Evolutionary conservation across 2,888 invertebrate genomes (phyloP).

Genomic region (Linyphia triangularis): DNA sequence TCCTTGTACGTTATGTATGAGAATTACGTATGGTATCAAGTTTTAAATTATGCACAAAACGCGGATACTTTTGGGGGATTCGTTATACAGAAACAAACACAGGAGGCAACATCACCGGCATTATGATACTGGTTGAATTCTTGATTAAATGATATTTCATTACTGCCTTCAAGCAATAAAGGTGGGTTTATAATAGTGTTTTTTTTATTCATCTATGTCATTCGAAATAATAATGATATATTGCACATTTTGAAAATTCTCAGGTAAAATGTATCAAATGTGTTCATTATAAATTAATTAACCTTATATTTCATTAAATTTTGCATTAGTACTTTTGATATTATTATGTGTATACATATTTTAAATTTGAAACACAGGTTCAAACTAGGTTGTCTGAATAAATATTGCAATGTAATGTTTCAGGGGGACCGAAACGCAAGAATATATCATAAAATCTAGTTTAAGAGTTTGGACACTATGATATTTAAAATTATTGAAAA

Average conservation of each 20-base stretch:
- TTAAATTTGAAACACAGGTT: too few species aligned
- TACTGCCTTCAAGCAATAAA: neutral
- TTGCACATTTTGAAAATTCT: neutral
- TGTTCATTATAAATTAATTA: too few species aligned
- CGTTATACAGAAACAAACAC: neutral
- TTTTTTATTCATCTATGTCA: neutral
- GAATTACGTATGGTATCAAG: neutral
- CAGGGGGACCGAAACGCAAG: too few species aligned
- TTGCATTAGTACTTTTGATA: too few species aligned
- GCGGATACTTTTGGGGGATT: conserved; percentile 39
- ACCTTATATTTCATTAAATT: too few species aligned
- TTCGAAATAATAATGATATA: neutral
- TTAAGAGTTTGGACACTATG: too few species aligned
- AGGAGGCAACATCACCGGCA: conserved; percentile 12
- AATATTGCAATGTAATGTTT: too few species aligned
- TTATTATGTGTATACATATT: too few species aligned
- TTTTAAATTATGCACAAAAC: conserved; percentile 33
- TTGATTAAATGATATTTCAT: neutral
- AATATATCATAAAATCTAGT: too few species aligned
- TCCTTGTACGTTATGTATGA: too few species aligned
- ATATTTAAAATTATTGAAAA: too few species aligned
- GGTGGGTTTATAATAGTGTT: conserved; percentile 19
- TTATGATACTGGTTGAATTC: conserved; percentile 40
- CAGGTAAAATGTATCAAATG: neutral
- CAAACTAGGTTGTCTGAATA: too few species aligned